Evolutionary conservation across 2,113 vertebrate species (phyloP).

Genomic region (Micronisus gabar): DNA sequence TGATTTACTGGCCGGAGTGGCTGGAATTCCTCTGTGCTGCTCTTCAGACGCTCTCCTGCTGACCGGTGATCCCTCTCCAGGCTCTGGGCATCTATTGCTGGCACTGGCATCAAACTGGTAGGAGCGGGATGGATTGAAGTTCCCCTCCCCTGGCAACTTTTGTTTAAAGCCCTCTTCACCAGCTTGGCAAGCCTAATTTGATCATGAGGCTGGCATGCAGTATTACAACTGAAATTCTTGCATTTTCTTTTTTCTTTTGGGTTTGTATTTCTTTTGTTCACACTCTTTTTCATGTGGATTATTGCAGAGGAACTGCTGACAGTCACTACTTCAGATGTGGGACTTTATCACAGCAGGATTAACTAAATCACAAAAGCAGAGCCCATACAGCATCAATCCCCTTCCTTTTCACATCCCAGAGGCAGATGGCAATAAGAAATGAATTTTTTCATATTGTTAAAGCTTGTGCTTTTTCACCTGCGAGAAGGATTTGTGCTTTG

Average conservation of each 20-base stretch:
- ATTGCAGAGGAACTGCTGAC: slow-evolving; percentile 12
- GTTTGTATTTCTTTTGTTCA: not conserved
- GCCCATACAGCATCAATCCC: not conserved
- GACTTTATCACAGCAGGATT: slow-evolving; percentile 42
- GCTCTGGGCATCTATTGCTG: too few relatives aligned
- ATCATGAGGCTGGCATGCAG: not conserved
- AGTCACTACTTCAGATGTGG: not conserved
- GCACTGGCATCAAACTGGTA: too few relatives aligned
- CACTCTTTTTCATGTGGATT: not conserved
- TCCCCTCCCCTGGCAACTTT: too few relatives aligned
- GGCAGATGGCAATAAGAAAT: slow-evolving; percentile 48
- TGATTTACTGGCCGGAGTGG: too few relatives aligned
- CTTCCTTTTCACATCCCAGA: slow-evolving; percentile 18
- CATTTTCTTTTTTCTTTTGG: not conserved
- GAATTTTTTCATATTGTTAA: not conserved
- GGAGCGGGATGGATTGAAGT: too few relatives aligned
- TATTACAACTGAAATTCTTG: not conserved
- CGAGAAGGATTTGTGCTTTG: not conserved
- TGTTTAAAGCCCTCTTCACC: too few relatives aligned
- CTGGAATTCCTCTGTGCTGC: too few relatives aligned
- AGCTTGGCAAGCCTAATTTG: not conserved
- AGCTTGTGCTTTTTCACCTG: not conserved
- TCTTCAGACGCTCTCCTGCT: too few relatives aligned
- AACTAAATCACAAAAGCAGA: slow-evolving; percentile 11
- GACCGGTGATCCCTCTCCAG: too few relatives aligned